Evolutionary conservation across 2,113 vertebrate genomes (phyloP).

Genomic region (Podiceps cristatus): DNA sequence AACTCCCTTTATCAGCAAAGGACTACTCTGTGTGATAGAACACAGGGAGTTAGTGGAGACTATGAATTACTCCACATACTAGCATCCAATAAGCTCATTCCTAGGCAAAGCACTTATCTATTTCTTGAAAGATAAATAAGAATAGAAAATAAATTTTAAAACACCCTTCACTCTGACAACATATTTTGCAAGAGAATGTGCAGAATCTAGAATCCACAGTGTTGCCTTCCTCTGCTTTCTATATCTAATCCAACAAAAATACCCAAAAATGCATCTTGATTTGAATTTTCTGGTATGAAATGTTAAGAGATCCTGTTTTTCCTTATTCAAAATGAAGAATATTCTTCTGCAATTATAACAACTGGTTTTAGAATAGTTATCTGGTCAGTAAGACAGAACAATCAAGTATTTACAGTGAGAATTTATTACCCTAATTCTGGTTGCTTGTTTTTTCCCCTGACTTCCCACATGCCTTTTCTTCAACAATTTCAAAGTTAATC

Average conservation of each 20-base stretch:
- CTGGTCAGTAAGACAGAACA: not conserved
- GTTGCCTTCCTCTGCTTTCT: rapidly evolving
- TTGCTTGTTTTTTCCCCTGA: not conserved
- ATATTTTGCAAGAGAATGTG: not conserved
- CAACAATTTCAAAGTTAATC: not conserved
- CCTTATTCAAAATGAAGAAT: not conserved
- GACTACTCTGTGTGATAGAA: not conserved
- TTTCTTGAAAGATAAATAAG: not conserved
- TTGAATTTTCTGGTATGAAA: not conserved
- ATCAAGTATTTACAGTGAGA: not conserved
- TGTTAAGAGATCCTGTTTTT: not conserved
- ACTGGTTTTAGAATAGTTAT: not conserved
- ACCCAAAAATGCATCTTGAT: not conserved
- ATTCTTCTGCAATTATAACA: not conserved
- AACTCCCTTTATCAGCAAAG: not conserved
- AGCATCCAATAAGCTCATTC: not conserved
- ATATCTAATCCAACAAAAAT: not conserved
- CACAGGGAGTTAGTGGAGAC: not conserved
- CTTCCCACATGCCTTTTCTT: not conserved
- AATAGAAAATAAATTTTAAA: not conserved
- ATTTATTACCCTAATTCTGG: not conserved
- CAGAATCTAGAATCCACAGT: not conserved
- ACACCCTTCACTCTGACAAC: rapidly evolving
- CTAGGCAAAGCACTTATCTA: not conserved
- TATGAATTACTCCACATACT: not conserved